phyloP scores from a whole-genome alignment of 2,888 invertebrate species.

The Parnassius smintheus region DNA sequence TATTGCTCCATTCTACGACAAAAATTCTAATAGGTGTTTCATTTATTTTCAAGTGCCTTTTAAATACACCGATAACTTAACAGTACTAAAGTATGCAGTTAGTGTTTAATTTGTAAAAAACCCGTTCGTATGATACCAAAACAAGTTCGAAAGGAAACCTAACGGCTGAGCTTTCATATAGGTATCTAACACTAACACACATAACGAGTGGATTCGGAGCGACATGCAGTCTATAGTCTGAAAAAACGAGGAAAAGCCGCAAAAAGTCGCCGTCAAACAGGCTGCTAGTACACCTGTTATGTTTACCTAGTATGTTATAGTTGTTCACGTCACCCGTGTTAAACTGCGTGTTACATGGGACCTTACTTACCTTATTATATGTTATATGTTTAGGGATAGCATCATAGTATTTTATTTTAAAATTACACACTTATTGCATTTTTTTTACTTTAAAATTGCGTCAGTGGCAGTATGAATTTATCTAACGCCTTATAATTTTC shows the following conservation, averaged over 20 bases:
- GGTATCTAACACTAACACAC: slow-evolving; percentile 8
- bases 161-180: slow-evolving; percentile 2
- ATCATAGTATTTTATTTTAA: background rate
- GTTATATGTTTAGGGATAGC: background rate
- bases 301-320: slow-evolving; percentile 25
- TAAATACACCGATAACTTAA: slow-evolving; percentile 1
- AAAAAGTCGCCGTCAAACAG: slow-evolving; percentile 36
- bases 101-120: slow-evolving; percentile 1
- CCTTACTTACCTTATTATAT: too few species aligned
- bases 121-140: slow-evolving; percentile 12
- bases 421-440: background rate
- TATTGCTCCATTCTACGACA: slow-evolving; percentile 4
- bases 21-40: slow-evolving; percentile 1
- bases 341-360: slow-evolving; percentile 28
- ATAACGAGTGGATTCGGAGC: slow-evolving; percentile 21
- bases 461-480: background rate
- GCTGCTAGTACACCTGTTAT: slow-evolving; percentile 32
- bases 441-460: slow-evolving; percentile 2
- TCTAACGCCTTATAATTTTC: too few species aligned
- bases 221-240: slow-evolving; percentile 27
- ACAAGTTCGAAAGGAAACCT: slow-evolving; percentile 21
- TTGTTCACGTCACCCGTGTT: background rate
- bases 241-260: slow-evolving; percentile 41
- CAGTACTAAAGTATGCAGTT: background rate
- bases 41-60: slow-evolving; percentile 1